Conservation (phyloP, 2,113 vertebrate genomes). For the Rafetus swinhoei region DNA sequence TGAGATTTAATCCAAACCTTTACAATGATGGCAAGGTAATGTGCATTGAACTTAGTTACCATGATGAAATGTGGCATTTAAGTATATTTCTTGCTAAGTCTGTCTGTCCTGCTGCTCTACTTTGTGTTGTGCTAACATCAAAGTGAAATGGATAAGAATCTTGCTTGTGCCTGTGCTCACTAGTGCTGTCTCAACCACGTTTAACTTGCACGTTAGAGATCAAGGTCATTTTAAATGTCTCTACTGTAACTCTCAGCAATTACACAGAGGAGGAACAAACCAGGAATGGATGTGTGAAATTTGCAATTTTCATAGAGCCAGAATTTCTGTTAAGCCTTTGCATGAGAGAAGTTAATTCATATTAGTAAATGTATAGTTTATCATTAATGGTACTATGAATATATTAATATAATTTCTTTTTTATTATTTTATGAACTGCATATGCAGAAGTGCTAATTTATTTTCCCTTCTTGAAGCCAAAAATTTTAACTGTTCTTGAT, state of each 20-base stretch:
- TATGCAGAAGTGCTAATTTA: neutral
- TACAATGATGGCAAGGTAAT: slow-evolving; percentile 98
- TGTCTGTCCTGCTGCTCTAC: neutral
- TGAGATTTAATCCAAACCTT: slow-evolving; percentile 98
- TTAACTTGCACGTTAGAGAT: neutral
- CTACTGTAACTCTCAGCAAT: neutral
- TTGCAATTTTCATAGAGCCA: neutral
- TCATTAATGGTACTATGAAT: neutral
- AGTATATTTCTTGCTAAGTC: neutral
- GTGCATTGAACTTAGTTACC: slow-evolving; percentile 19
- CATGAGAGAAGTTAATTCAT: neutral
- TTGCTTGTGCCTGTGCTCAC: neutral
- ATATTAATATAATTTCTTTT: neutral
- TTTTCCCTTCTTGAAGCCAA: neutral
- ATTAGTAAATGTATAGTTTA: neutral
- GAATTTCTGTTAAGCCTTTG: neutral
- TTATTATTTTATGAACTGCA: neutral
- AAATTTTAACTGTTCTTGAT: rapidly evolving
- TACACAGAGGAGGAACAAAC: neutral
- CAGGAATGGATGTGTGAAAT: neutral
- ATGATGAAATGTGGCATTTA: neutral
- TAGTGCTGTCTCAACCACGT: neutral
- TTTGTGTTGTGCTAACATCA: neutral
- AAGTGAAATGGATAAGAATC: neutral
- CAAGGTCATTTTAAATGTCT: neutral